Evolutionary conservation across 1,140 invertebrate species (phyloP), one percentile per base, ranked within the genome.

Genomic region (Drosophila chauvacae): DNA sequence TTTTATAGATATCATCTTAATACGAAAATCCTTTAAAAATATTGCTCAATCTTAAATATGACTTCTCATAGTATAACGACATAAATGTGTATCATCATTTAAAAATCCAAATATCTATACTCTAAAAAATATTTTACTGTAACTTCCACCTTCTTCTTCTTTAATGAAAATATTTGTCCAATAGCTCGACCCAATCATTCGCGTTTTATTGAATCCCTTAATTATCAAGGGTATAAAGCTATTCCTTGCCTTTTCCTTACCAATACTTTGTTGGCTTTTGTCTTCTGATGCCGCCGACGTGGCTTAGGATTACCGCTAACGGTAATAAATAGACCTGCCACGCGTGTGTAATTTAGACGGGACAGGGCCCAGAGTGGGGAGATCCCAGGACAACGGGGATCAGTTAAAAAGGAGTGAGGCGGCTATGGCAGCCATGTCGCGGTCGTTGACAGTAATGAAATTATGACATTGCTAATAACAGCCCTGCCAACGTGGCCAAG

Each of bases 251-350:
- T 35, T 10, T 41, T 26, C 16, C 16, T 18, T 26, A 5, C 18
- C 35, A 35, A 64, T 60, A 47, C 39, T 39, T 53, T 45, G 26
- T 62, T 73, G 63, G 71, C 72, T 83, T 87, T 74, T 80, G 83
- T 80, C 62, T 82, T 61, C 41, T 35, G 59, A 33, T 47, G 77
- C 16, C 62, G 72, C 47, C 57, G 44, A 64, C 78, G 68, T 75
- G 81, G 78, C 81, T 88, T 85, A 81, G 85, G 85, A 90, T 90
- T 90, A 90, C 86, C 85, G 78, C 78, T 85, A 90, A 90, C 85
- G 75, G 81, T 90, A 90, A 90, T 90, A 90, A 90, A 90, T 90
- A 90, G 85, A 85, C 85, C 81, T 90, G 85, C 85, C 85, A 90
- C 85, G 85, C 85, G 85, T 90, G 81, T 90, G 81, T 90, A 90